Percentiles rank a stretch among this genome's conserved stretches.
phyloP scores from a whole-genome alignment of 2,888 invertebrate species.

The Hemithea aestivaria region DNA sequence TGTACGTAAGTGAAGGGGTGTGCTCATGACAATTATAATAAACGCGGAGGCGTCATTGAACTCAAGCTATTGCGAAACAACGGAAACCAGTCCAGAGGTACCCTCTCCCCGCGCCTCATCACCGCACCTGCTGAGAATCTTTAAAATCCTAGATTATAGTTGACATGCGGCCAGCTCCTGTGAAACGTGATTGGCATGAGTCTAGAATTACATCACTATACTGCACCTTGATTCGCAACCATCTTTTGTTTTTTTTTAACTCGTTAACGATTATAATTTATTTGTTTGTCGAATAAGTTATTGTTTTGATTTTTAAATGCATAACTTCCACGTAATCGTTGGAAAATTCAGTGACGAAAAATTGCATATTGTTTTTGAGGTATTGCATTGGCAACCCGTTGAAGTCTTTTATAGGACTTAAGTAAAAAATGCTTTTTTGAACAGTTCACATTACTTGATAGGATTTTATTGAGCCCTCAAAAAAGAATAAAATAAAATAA shows the following conservation, averaged over 20 bases:
- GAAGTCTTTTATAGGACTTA: conserved; percentile 8
- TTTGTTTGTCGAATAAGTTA: too few species aligned
- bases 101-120: conserved; percentile 27
- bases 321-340: too few species aligned
- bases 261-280: too few species aligned
- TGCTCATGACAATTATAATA: conserved; percentile 70
- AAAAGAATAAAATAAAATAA: too few species aligned
- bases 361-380: too few species aligned
- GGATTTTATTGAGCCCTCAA: too few species aligned
- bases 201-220: conserved; percentile 58
- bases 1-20: conserved; percentile 56
- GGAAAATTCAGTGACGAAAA: too few species aligned
- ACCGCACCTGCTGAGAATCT: conserved; percentile 74
- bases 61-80: conserved; percentile 77
- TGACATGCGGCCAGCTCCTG: conserved; percentile 63
- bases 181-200: conserved; percentile 60
- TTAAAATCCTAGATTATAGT: conserved; percentile 76
- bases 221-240: conserved; percentile 27
- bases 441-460: too few species aligned
- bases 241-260: neutral
- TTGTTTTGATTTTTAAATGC: too few species aligned
- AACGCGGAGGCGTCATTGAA: conserved; percentile 72
- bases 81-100: conserved; percentile 72
- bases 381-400: too few species aligned
- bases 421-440: too few species aligned